phyloP scores from a whole-genome alignment of 2,797 vertebrate species.

The Galago senegalensis region DNA sequence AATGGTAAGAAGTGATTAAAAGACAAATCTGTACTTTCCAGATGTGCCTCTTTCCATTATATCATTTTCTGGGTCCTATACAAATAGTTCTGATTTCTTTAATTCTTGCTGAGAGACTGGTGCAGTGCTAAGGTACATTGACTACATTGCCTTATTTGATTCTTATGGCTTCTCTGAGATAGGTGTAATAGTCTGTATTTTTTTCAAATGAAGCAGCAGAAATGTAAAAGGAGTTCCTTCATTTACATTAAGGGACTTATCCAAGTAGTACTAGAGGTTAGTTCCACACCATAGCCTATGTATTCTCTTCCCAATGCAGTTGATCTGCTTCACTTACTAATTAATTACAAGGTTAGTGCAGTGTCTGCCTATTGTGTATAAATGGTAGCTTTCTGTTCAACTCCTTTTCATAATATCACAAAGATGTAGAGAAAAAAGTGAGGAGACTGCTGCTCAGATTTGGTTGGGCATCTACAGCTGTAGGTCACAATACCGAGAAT shows the following conservation, averaged over 20 bases:
- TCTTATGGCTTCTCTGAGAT: background rate
- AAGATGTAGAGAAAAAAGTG: background rate
- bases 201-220: background rate
- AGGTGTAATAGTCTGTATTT: background rate
- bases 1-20: slow-evolving; percentile 16
- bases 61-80: background rate
- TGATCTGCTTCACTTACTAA: background rate
- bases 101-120: background rate
- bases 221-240: background rate
- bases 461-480: background rate
- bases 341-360: background rate
- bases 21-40: background rate
- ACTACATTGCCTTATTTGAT: background rate
- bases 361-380: background rate
- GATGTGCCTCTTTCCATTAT: background rate
- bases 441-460: background rate
- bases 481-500: background rate
- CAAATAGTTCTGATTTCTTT: background rate
- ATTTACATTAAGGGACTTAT: slow-evolving; percentile 14
- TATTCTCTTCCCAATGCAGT: background rate
- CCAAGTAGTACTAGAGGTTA: background rate
- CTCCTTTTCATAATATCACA: background rate
- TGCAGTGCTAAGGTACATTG: background rate
- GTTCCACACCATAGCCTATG: background rate
- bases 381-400: background rate